Base-by-base conservation (phyloP, 35 echinoderm and acorn worm species). In the Hemicentrotus pulcherrimus region DNA sequence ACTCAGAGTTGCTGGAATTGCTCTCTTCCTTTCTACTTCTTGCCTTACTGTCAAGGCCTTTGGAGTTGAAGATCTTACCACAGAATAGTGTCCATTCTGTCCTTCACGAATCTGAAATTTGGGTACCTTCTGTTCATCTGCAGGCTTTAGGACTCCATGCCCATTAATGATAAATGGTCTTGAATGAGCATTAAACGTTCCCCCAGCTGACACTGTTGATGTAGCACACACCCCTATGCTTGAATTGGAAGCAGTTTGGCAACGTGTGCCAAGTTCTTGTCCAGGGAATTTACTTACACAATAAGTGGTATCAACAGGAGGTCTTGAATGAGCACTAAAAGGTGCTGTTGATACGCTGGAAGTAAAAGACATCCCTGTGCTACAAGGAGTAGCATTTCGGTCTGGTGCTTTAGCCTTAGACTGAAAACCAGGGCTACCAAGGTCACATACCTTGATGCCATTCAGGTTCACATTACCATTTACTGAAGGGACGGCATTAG, bases 1-100 rank as follows among this genome's bases (percentile, higher is more conserved):
- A 58, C 91, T 93, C 1, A 93, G 48, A 19, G 91, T 93, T 93
- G 91, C 91, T 55, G 91, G 91, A 46, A 93, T 93, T 58, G n/a
- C 46, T 93, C 91, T 93, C 46, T 58, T 58, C 46, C 91, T 47
- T 45, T 90, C 88, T 4, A 78, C 4, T 78, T 78, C 65, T 78
- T 78, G 22, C 65, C 65, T 78, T 4, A 78, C 22, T 78, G 65
- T 78, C 65, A 78, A 78, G 19, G 7, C 19, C 65, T 22, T 78
- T 78, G 65, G 65, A 78, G 65, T 78, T n/a, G 65, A 78, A 28
- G 22, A 28, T 78, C 22, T 4, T 28, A 47, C 46, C n/a, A 90
- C 14, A 41, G 35, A 41, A 41, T 47, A 90, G 46, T 90, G 32
- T 47, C 88, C 88, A 24, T 14, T 16, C 32, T 15, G 11, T 41